These are phyloP conservation scores for Dendrolimus punctatus DNA, from an alignment of 1,140 invertebrate species.

Conservation along the genomic window DNA sequence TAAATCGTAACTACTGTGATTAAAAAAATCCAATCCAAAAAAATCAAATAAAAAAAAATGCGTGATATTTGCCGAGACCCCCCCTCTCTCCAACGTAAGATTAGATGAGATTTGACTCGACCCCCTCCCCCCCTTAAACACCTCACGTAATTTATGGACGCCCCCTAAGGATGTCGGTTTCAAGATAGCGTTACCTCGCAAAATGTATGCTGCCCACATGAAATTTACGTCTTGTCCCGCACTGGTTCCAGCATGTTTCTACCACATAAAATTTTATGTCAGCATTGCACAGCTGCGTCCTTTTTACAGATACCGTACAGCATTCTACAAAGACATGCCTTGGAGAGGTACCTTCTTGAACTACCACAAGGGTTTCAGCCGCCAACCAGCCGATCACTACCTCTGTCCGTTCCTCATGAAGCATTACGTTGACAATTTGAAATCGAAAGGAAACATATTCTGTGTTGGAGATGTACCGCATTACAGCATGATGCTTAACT, in stretches of 20 bases:
- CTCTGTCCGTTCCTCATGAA: constrained; percentile 84
- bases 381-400: constrained; percentile 91
- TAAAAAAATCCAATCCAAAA: no score
- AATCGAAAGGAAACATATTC: constrained; percentile 60
- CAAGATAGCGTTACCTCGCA: no score
- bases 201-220: no score
- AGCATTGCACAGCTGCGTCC: no score
- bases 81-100: constrained; percentile 11
- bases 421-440: constrained; percentile 60
- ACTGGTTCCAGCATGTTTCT: no score
- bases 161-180: no score
- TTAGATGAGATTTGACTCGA: constrained; percentile 12
- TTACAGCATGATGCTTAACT: constrained; percentile 77
- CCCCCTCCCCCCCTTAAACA: constrained; percentile 9
- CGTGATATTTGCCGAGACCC: no score
- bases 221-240: no score
- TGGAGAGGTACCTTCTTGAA: constrained; percentile 91
- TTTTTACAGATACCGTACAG: constrained; percentile 79
- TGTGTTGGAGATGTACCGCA: constrained; percentile 84
- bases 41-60: no score
- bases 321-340: constrained; percentile 91
- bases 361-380: constrained; percentile 88
- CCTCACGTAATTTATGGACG: no score
- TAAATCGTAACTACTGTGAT: no score
- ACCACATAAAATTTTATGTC: no score